Conservation (phyloP, 23 tunicate genomes). For the Corella eumyota region DNA sequence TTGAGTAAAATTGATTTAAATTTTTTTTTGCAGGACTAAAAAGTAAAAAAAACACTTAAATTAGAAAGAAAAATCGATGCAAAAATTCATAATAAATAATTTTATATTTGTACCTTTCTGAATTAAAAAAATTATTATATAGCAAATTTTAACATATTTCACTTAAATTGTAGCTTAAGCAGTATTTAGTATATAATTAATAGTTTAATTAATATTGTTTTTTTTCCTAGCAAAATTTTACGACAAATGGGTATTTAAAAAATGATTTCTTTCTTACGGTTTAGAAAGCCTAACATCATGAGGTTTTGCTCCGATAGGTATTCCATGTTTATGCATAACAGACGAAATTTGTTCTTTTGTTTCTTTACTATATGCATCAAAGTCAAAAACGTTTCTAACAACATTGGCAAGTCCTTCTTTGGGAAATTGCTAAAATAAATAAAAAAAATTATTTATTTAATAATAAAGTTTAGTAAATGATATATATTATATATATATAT, state of each 20-base stretch:
- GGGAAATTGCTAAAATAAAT: slow-evolving; percentile 70
- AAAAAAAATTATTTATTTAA: neutral
- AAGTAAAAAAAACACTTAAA: no score
- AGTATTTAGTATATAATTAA: no score
- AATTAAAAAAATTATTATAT: no score
- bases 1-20: no score
- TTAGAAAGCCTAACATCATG: slow-evolving; percentile 72
- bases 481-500: no score
- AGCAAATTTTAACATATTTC: no score
- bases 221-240: neutral
- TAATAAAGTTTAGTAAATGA: neutral
- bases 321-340: slow-evolving; percentile 92
- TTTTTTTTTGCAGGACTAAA: no score
- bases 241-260: neutral
- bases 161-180: no score
- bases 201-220: no score
- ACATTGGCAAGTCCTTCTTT: slow-evolving; percentile 81
- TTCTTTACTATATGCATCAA: slow-evolving; percentile 88
- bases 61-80: no score
- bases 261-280: slow-evolving; percentile 34
- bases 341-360: slow-evolving; percentile 55
- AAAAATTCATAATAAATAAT: no score
- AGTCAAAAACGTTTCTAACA: slow-evolving; percentile 86
- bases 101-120: no score
- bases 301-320: slow-evolving; percentile 90